phyloP scores from a whole-genome alignment of 1,140 invertebrate species.

The Dendrolimus kikuchii region DNA sequence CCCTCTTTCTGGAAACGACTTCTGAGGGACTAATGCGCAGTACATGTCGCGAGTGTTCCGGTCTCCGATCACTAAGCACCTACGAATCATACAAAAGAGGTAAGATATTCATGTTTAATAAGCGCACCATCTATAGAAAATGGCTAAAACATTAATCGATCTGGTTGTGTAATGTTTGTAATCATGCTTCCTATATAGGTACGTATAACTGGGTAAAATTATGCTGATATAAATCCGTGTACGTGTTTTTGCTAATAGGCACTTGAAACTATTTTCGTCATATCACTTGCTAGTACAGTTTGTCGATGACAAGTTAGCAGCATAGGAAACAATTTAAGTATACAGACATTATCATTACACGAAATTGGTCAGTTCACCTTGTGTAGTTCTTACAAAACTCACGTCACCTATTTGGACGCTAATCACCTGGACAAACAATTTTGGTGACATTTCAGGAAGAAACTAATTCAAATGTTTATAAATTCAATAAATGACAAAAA shows the following conservation, averaged over 20 bases:
- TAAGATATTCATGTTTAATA: conserved; percentile 14
- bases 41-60: conserved; percentile 43
- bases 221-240: conserved; percentile 1
- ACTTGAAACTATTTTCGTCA: neutral
- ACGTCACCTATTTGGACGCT: conserved; percentile 41
- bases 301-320: neutral
- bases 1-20: conserved; percentile 50
- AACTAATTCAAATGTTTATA: conserved; percentile 7
- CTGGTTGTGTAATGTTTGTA: conserved; percentile 45
- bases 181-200: conserved; percentile 21
- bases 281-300: neutral
- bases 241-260: conserved; percentile 1
- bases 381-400: conserved; percentile 17
- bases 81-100: conserved; percentile 16
- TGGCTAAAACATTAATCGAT: conserved; percentile 13
- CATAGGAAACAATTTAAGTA: neutral
- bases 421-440: conserved; percentile 43
- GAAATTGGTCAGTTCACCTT: conserved; percentile 42
- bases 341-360: conserved; percentile 13
- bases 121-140: too few species aligned
- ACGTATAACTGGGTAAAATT: conserved; percentile 4
- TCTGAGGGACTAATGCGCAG: conserved; percentile 51
- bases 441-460: conserved; percentile 22
- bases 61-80: conserved; percentile 11
- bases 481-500: too few species aligned